A percentile compares a stretch with the other conserved stretches of the same genome.
Evolutionary conservation across 2,113 vertebrate species (phyloP).

Genomic region (Sinocyclocheilus grahami): DNA sequence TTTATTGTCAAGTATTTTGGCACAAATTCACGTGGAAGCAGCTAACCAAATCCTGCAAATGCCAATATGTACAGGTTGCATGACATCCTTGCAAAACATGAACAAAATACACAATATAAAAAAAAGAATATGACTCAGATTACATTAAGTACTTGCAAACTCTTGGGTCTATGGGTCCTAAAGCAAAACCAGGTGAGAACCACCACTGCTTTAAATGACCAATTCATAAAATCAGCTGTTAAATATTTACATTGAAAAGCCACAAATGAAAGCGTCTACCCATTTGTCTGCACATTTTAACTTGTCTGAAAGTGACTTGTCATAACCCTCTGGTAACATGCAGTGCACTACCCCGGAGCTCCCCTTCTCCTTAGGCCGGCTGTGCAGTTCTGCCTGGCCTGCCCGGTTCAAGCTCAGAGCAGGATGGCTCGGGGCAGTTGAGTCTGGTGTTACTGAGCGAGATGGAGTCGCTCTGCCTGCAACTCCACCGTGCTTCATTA

Average conservation of each 20-base stretch:
- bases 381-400: slow-evolving; percentile 40
- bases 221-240: slow-evolving; percentile 50
- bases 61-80: neutral
- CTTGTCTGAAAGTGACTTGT: slow-evolving; percentile 45
- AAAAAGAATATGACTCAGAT: neutral
- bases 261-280: neutral
- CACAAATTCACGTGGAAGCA: neutral
- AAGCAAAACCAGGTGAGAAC: neutral
- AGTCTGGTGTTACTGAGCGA: slow-evolving; percentile 53
- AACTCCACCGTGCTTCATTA: slow-evolving; percentile 95
- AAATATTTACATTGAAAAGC: slow-evolving; percentile 19
- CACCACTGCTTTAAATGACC: neutral
- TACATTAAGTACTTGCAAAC: neutral
- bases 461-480: slow-evolving; percentile 70
- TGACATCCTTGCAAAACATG: neutral
- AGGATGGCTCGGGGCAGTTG: slow-evolving; percentile 66
- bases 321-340: slow-evolving; percentile 55
- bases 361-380: slow-evolving; percentile 28
- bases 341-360: neutral
- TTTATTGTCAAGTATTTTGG: no score
- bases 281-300: slow-evolving; percentile 14
- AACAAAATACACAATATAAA: neutral
- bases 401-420: slow-evolving; percentile 47
- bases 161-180: neutral
- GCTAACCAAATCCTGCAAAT: neutral